Base-by-base conservation (phyloP, 2,888 invertebrate species). In the Beris chalybata region DNA sequence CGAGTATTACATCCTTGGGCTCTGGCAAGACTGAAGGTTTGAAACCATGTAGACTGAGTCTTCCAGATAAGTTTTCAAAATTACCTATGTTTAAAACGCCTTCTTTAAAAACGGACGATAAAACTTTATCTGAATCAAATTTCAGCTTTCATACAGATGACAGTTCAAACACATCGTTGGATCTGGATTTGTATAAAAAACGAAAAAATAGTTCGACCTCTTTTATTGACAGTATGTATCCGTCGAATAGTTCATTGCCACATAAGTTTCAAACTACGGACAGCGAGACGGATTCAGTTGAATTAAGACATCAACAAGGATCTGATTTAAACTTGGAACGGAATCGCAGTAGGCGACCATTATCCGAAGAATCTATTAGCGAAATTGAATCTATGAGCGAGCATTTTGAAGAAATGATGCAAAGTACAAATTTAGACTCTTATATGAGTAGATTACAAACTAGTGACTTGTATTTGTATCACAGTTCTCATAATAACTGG, bases 351-450 rank as follows among this genome's bases (percentile, higher is more conserved):
- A 82, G 91, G 58, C 82, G 90, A 71, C 91, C 91, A 0, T 83
- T 92, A 4, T 90, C 91, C 22, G 89, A 90, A 74, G 89, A 91
- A 72, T 89, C 89, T 50, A 79, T 80, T 5, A 89, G 88, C 74
- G 88, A 90, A 75, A 81, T 89, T 52, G 86, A 86, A 67, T 85
- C 86, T 11, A 79, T 86, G 22, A 82, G 82, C 71, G 83, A 83
- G 66, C 82, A 83, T 72, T 83, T 84, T 61, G 84, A 84, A 71
- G 85, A 86, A 47, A 78, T 79, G 5, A 74, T 81, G 4, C 80
- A 83, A 30, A 85, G 84, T 70, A 82, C 86, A n/a, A 87, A 89
- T 74, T 80, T 90, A 58, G 89, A 90, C 76, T 85, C 84, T 69
- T 90, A 88, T 76, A 81, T 90, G 55, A 85, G 87, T 72, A 86